A percentile compares a stretch with the other conserved stretches of the same genome.
phyloP scores from a whole-genome alignment of 2,888 invertebrate species.

The Drosophila colorata region DNA sequence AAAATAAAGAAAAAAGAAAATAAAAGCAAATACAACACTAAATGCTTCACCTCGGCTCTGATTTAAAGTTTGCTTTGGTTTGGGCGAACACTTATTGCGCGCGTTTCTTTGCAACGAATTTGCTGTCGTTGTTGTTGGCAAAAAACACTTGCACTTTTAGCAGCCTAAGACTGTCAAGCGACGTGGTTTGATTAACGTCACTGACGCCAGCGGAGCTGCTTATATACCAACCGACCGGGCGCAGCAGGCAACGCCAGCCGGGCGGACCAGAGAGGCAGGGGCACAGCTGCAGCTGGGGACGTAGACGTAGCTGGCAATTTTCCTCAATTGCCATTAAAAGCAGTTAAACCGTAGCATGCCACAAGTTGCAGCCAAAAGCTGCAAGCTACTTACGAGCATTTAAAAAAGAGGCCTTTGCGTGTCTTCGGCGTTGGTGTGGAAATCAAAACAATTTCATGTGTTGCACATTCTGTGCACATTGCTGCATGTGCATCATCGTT shows the following conservation, averaged over 20 bases:
- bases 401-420: conserved; percentile 22
- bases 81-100: conserved; percentile 11
- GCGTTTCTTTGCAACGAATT: conserved; percentile 38
- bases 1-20: conserved; percentile 2
- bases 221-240: conserved; percentile 55
- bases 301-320: conserved; percentile 42
- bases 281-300: conserved; percentile 2
- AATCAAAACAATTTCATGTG: conserved; percentile 31
- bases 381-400: conserved; percentile 17
- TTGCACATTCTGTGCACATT: conserved; percentile 44
- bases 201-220: conserved; percentile 41
- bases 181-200: conserved; percentile 76
- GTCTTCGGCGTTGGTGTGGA: conserved; percentile 38
- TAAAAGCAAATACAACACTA: conserved; percentile 17
- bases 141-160: conserved; percentile 49
- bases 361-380: conserved; percentile 36
- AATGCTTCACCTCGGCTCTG: conserved; percentile 51
- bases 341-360: conserved; percentile 54
- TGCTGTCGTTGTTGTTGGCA: conserved; percentile 14
- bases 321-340: conserved; percentile 67
- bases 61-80: conserved; percentile 18
- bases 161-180: conserved; percentile 57
- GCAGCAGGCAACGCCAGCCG: conserved; percentile 4
- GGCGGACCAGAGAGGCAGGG: conserved; percentile 7
- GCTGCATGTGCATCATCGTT: conserved; percentile 53